A percentile compares a stretch with the other conserved stretches of the same genome.
phyloP scores from a whole-genome alignment of 2,113 vertebrate genomes.

The Pseudonaja textilis region DNA sequence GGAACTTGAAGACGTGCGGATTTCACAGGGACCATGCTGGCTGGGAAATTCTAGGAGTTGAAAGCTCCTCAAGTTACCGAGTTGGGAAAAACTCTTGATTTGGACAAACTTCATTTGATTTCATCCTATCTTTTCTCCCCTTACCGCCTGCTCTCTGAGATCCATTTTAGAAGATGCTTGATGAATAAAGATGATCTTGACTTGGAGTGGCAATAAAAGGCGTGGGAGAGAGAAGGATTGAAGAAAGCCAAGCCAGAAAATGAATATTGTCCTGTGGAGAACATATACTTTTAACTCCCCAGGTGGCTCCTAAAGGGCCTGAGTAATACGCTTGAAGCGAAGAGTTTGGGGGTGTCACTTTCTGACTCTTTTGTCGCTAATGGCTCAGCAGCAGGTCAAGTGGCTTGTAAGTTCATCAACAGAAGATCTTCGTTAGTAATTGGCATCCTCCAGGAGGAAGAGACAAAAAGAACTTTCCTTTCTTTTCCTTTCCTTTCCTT shows the following conservation, averaged over 20 bases:
- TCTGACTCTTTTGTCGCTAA: constrained; percentile 50
- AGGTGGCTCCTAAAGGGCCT: constrained; percentile 61
- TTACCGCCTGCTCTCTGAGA: constrained; percentile 5
- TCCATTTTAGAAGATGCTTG: constrained; percentile 47
- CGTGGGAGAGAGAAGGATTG: constrained; percentile 10
- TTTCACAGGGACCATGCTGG: background rate
- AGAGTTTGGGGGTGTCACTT: constrained; percentile 43
- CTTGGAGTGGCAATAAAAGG: constrained; percentile 12
- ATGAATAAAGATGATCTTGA: constrained; percentile 68
- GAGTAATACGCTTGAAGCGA: constrained; percentile 51
- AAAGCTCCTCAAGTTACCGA: background rate
- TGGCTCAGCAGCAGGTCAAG: constrained; percentile 33
- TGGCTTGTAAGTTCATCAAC: constrained; percentile 19
- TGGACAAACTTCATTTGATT: constrained; percentile 11
- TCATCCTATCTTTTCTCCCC: background rate
- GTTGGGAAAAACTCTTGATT: background rate
- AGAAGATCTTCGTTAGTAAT: constrained; percentile 18
- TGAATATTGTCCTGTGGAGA: constrained; percentile 52
- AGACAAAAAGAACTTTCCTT: background rate
- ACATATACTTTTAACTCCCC: constrained; percentile 57
- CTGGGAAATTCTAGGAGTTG: background rate
- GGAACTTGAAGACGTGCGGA: background rate
- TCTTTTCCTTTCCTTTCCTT: too few species aligned
- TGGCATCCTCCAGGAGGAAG: background rate
- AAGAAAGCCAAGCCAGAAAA: constrained; percentile 51